A percentile compares a stretch with the other conserved stretches of the same genome.
These are phyloP conservation scores for Drosophila bocqueti DNA, from an alignment of 1,140 invertebrate genomes.

Conservation along the genomic window DNA sequence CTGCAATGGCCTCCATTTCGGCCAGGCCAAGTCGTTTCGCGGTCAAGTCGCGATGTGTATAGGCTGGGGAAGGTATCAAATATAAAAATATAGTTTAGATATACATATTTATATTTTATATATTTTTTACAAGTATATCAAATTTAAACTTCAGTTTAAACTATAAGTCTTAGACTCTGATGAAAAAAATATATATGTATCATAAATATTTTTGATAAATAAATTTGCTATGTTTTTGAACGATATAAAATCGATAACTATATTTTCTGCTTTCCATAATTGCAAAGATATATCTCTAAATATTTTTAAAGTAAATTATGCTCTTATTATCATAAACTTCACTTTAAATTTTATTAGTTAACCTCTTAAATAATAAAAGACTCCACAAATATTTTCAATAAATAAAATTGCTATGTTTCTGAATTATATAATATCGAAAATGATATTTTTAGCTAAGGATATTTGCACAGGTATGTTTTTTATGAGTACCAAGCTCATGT, in stretches of 20 bases:
- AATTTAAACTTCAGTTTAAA: neutral
- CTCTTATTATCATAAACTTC: too few species aligned
- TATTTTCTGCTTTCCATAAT: too few species aligned
- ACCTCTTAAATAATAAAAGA: neutral
- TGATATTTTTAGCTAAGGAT: neutral
- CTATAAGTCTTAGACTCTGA: neutral
- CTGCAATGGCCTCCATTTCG: slow-evolving; percentile 30
- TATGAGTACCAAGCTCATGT: too few species aligned
- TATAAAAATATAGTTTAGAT: neutral
- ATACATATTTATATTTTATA: neutral
- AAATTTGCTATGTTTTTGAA: neutral
- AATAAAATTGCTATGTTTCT: neutral
- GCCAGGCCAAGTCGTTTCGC: slow-evolving; percentile 40
- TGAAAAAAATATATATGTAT: too few species aligned
- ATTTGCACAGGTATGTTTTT: too few species aligned
- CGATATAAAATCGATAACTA: neutral
- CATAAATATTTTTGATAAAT: neutral
- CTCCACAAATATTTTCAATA: neutral
- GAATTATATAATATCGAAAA: too few species aligned
- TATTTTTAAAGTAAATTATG: too few species aligned
- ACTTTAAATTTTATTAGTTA: too few species aligned
- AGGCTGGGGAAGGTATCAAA: slow-evolving; percentile 14
- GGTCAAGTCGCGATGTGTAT: slow-evolving; percentile 50
- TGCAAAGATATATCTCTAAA: too few species aligned
- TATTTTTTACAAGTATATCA: neutral